Evolutionary conservation across 1,140 invertebrate species (phyloP).

Genomic region (Drosophila eugracilis): DNA sequence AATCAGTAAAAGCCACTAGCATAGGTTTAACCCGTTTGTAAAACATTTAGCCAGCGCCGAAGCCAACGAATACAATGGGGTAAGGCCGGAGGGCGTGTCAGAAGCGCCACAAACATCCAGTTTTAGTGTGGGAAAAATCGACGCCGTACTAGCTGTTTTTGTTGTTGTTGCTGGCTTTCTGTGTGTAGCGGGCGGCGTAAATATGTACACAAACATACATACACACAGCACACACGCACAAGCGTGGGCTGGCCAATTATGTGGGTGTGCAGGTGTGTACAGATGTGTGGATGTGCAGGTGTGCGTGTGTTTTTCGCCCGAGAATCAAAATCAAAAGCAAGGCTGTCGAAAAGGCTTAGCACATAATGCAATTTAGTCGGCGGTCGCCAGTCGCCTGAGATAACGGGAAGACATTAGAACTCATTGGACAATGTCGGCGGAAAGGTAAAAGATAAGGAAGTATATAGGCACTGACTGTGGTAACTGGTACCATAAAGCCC

Average conservation of each 20-base stretch:
- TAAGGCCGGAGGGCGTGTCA: constrained; percentile 36
- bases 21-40: constrained; percentile 46
- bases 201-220: constrained; percentile 53
- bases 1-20: constrained; percentile 53
- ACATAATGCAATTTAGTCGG: constrained; percentile 79
- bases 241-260: constrained; percentile 49
- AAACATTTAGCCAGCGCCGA: constrained; percentile 35
- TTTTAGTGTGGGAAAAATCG: constrained; percentile 74
- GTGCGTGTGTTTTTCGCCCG: constrained; percentile 41
- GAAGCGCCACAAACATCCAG: constrained; percentile 11
- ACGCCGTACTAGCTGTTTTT: constrained; percentile 63
- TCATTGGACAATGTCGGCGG: constrained; percentile 31
- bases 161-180: constrained; percentile 34
- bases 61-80: constrained; percentile 65
- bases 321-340: constrained; percentile 66
- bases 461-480: no score
- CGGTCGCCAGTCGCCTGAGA: constrained; percentile 25
- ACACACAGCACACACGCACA: constrained; percentile 15
- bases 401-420: constrained; percentile 26
- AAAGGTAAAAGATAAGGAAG: constrained; percentile 38
- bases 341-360: constrained; percentile 71
- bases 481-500: neutral
- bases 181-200: constrained; percentile 66
- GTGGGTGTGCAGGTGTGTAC: constrained; percentile 21
- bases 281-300: constrained; percentile 5